These are phyloP conservation scores for Peromyscus eremicus DNA, from an alignment of 2,797 vertebrate genomes.

Conservation along the genomic window DNA sequence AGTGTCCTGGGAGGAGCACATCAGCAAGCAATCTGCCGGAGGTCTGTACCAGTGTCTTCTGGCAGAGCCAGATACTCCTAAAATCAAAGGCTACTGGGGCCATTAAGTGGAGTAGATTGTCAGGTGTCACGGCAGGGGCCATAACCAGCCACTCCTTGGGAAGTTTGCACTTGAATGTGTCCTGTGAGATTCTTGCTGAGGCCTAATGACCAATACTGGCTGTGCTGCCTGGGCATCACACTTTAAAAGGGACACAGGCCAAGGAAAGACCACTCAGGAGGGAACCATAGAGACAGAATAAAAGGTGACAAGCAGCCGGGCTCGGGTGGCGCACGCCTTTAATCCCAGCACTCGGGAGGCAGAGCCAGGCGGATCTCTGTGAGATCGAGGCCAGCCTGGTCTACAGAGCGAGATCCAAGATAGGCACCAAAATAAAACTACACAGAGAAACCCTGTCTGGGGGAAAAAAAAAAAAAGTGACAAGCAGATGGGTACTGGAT, in stretches of 20 bases:
- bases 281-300: not conserved
- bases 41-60: too few species aligned
- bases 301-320: not conserved
- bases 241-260: not conserved
- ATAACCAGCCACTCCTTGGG: not conserved
- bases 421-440: too few species aligned
- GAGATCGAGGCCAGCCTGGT: too few species aligned
- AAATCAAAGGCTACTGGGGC: not conserved
- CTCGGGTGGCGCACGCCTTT: too few species aligned
- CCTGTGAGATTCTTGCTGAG: not conserved
- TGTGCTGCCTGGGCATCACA: not conserved
- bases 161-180: not conserved
- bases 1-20: not conserved
- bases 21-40: not conserved
- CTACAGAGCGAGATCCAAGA: too few species aligned
- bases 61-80: not conserved
- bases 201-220: not conserved
- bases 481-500: not conserved
- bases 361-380: too few species aligned
- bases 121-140: not conserved
- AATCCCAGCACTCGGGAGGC: too few species aligned
- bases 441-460: too few species aligned
- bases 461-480: not conserved
- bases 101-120: not conserved
- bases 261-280: not conserved